Evolutionary conservation across 1,140 invertebrate species (phyloP).

Genomic region (Leptopilina clavipes): DNA sequence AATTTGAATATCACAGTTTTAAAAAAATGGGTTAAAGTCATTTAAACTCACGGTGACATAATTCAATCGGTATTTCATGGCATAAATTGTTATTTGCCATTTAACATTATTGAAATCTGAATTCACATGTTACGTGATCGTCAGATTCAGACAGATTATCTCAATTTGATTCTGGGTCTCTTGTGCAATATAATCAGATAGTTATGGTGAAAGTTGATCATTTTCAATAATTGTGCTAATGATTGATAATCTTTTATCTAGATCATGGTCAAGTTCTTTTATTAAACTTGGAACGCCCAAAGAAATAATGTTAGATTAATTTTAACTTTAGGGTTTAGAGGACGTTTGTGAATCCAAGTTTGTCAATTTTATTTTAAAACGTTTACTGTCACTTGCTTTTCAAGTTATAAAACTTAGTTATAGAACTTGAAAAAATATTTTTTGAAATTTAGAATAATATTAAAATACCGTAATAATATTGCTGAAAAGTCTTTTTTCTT

Average conservation of each 20-base stretch:
- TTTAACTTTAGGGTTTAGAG: conserved; percentile 4
- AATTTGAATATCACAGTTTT: too few species aligned
- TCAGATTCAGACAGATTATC: too few species aligned
- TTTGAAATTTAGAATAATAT: too few species aligned
- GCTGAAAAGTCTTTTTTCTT: background rate
- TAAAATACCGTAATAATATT: too few species aligned
- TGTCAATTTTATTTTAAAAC: background rate
- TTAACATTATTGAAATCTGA: background rate
- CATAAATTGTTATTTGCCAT: background rate
- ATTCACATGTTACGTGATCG: conserved; percentile 19
- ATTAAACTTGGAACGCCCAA: background rate
- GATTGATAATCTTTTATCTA: conserved; percentile 9
- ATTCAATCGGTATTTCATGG: too few species aligned
- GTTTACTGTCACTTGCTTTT: too few species aligned
- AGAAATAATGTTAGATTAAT: background rate
- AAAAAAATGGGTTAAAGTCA: too few species aligned
- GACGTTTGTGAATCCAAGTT: conserved; percentile 1
- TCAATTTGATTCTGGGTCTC: conserved; percentile 16
- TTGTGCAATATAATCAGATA: conserved; percentile 13
- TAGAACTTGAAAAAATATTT: too few species aligned
- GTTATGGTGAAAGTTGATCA: conserved; percentile 24
- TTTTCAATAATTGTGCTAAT: conserved; percentile 23
- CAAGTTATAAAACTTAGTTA: too few species aligned
- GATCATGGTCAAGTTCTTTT: conserved; percentile 28
- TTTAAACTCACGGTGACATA: too few species aligned